phyloP scores from a whole-genome alignment of 2,888 invertebrate species.

The Pheosia gnoma region DNA sequence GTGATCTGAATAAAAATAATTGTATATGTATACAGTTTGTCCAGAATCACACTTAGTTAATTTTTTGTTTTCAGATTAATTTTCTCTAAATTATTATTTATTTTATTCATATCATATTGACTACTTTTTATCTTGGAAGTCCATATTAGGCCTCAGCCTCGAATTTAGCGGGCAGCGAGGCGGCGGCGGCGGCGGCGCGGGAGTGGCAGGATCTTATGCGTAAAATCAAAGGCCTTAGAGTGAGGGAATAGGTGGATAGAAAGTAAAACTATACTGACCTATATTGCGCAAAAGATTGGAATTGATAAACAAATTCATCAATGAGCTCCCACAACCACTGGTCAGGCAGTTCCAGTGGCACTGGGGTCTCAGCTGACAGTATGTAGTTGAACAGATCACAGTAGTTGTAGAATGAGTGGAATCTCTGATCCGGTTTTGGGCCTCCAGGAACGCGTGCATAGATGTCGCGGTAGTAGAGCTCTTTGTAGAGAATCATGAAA shows the following conservation, averaged over 20 bases:
- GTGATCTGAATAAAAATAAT: constrained; percentile 67
- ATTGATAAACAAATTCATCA: constrained; percentile 99
- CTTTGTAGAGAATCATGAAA: constrained; percentile 98
- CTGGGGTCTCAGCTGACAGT: constrained; percentile 94
- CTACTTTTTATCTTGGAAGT: no score
- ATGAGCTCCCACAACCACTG: constrained; percentile 99
- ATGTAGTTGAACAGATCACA: constrained; percentile 99
- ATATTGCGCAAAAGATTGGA: constrained; percentile 95
- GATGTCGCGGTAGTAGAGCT: constrained; percentile 98
- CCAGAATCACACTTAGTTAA: no score
- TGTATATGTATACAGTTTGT: neutral
- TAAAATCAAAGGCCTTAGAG: no score
- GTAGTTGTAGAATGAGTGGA: constrained; percentile 98
- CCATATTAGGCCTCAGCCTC: no score
- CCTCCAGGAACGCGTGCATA: constrained; percentile 96
- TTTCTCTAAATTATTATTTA: no score
- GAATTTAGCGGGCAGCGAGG: no score
- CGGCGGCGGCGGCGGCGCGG: no score
- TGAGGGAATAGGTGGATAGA: no score
- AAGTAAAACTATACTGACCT: constrained; percentile 67
- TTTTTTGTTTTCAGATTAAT: no score
- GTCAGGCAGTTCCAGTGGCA: constrained; percentile 96
- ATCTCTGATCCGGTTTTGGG: constrained; percentile 95
- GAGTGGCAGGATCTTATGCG: no score
- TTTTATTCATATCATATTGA: no score